Base-by-base conservation (phyloP, 1,140 invertebrate genomes). In the Phthorimaea operculella region DNA sequence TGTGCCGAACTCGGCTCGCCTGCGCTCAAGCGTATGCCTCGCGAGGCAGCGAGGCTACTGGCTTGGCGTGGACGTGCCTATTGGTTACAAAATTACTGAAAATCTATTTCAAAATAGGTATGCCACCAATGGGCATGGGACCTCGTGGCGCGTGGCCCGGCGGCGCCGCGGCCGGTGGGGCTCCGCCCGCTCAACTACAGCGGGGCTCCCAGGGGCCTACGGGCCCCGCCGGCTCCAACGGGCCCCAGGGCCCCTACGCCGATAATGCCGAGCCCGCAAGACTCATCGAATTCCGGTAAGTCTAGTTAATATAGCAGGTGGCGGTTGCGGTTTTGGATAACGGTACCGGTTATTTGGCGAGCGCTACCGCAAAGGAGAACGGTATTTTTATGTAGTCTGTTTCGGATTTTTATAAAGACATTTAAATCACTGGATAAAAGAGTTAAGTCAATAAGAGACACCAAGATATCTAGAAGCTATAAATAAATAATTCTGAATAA, bases 181-280 rank as follows among this genome's bases (percentile, higher is more conserved):
- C 18, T 73, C 77, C 11, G 83, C 81, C 78, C 78, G 0, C 72
- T 81, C n/a, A 81, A 80, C 70, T 86, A 85, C 66, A 81, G 79
- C 61, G 80, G 80, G 39, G 80, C 85, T 83, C 12, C 81, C 81
- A 1, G 84, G 83, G 50, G 79, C 80, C 16, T 90, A 90, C 66
- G 88, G 15, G 91, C 88, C 34, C 91, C 89, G 60, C 92, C 92
- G 92, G 91, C 34, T 91, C 90, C 51, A 90, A 91, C 68, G 92
- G 91, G 18, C 92, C 92, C 16, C 91, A 92, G 1, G 92, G 92
- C 92, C 48, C 96, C 96, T 47, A 98, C 96, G 67, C 96, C 96
- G 14, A 98, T 98, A 60, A 98, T 98, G 96, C 96, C 96, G 54
- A 98, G 96, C 86, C 96, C 96, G 62, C 96, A 98, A 89, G 88